phyloP scores from a whole-genome alignment of 2,113 vertebrate genomes.

The Pterocles orientalis region DNA sequence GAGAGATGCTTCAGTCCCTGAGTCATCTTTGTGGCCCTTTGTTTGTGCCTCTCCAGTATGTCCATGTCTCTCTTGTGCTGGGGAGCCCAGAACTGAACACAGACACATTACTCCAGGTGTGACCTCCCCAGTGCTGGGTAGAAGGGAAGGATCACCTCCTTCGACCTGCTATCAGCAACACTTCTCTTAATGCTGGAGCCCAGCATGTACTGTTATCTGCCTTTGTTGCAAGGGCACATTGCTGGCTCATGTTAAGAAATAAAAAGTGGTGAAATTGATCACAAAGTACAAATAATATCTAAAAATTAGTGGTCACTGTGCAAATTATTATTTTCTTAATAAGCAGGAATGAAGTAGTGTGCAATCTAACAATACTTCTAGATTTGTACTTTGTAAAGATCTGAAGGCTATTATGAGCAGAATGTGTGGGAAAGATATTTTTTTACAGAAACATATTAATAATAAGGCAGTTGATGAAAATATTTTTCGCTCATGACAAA shows the following conservation, averaged over 20 bases:
- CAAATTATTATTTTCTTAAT: background rate
- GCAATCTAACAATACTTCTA: background rate
- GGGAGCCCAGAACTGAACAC: background rate
- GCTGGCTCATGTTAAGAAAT: background rate
- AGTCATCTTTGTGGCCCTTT: background rate
- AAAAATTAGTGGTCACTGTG: background rate
- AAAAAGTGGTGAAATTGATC: background rate
- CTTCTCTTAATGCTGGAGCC: background rate
- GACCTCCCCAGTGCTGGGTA: background rate
- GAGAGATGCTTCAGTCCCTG: background rate
- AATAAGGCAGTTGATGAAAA: background rate
- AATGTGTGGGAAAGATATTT: background rate
- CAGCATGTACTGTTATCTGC: background rate
- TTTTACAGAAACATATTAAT: background rate
- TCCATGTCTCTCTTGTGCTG: background rate
- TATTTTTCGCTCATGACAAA: background rate
- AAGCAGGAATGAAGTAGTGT: background rate
- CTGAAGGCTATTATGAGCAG: background rate
- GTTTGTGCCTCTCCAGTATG: background rate
- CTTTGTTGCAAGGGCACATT: background rate
- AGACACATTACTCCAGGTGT: background rate
- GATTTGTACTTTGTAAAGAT: background rate
- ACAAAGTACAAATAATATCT: background rate
- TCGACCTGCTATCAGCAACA: background rate
- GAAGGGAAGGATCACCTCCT: background rate